Evolutionary conservation across 2,113 vertebrate species (phyloP).

Genomic region (Ia io): DNA sequence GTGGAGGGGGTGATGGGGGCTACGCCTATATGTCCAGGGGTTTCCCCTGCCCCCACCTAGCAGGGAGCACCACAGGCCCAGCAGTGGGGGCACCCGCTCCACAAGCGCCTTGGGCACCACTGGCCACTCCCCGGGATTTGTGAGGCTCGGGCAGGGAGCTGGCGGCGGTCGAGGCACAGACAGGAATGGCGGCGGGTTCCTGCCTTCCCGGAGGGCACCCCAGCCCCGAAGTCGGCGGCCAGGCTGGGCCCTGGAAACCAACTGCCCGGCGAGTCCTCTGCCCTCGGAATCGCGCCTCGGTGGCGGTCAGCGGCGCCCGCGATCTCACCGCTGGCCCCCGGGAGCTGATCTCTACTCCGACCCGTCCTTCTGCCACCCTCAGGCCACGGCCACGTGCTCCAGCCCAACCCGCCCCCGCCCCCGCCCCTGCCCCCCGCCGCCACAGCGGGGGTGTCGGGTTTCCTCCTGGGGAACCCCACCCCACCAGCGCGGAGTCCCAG

Average conservation of each 20-base stretch:
- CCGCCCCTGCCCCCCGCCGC: background rate
- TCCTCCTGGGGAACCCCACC: background rate
- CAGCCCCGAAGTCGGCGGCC: background rate
- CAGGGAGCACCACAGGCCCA: background rate
- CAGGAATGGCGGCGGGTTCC: background rate
- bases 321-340: background rate
- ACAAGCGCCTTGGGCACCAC: background rate
- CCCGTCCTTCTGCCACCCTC: background rate
- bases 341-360: background rate
- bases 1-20: too few species aligned
- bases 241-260: background rate
- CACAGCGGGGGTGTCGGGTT: background rate
- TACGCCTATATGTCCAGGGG: background rate
- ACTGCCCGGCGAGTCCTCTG: background rate
- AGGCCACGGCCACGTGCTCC: slow-evolving; percentile 17
- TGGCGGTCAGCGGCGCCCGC: background rate
- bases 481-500: background rate
- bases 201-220: background rate
- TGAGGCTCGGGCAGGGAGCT: background rate
- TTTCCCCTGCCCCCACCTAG: background rate
- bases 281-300: fast-evolving
- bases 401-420: background rate
- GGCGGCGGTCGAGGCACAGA: background rate
- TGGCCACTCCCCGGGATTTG: background rate
- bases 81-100: background rate